Evolutionary conservation across 2,888 invertebrate species (phyloP).

Genomic region (Andricus curvator): DNA sequence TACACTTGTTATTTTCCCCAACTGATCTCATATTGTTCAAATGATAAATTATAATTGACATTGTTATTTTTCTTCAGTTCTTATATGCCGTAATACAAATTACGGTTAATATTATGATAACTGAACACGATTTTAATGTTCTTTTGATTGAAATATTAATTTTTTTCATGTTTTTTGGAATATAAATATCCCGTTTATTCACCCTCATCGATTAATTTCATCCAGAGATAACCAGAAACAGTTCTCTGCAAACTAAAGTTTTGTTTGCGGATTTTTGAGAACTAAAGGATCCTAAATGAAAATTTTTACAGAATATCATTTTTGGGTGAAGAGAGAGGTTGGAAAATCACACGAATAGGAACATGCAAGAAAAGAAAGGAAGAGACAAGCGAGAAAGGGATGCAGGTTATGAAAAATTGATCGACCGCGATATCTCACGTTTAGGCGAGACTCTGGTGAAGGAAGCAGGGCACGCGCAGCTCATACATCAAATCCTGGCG

Average conservation of each 20-base stretch:
- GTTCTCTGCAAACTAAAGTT: background rate
- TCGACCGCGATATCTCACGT: slow-evolving; percentile 74
- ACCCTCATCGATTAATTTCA: background rate
- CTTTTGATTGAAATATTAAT: too few relatives aligned
- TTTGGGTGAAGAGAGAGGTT: background rate
- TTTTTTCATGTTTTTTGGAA: too few relatives aligned
- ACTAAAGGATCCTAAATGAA: background rate
- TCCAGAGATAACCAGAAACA: background rate
- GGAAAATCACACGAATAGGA: background rate
- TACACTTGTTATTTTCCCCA: too few relatives aligned
- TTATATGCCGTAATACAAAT: too few relatives aligned
- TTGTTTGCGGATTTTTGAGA: background rate
- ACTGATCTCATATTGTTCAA: too few relatives aligned
- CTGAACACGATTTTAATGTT: too few relatives aligned
- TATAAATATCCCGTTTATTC: too few relatives aligned
- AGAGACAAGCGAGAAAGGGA: slow-evolving; percentile 17
- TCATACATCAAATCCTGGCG: slow-evolving; percentile 74
- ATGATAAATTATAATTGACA: too few relatives aligned
- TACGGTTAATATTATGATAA: too few relatives aligned
- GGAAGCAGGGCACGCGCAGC: slow-evolving; percentile 75
- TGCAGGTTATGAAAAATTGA: slow-evolving; percentile 72
- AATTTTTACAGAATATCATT: background rate
- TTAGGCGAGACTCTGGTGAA: slow-evolving; percentile 70
- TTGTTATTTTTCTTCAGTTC: too few relatives aligned
- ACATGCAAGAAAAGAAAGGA: slow-evolving; percentile 30